Percentiles rank a stretch among this genome's conserved stretches.
Conservation (phyloP, 1,140 invertebrate genomes). For the Caerostris darwini region DNA sequence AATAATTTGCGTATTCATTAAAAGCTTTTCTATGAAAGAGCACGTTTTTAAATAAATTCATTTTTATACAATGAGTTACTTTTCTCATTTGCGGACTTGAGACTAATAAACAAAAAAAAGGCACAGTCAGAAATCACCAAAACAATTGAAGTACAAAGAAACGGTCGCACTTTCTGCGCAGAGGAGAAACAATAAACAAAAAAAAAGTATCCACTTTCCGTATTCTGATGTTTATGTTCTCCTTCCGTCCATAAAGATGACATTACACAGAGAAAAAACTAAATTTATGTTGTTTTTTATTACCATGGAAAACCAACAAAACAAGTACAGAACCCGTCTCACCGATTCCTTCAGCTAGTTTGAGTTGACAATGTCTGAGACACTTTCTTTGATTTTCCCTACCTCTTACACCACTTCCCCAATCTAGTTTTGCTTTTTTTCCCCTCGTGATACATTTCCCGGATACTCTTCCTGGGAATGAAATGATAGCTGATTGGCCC, state of each 20-base stretch:
- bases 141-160: conserved; percentile 60
- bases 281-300: background rate
- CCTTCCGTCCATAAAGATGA: conserved; percentile 62
- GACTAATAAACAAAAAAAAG: conserved; percentile 2
- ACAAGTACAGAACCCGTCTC: conserved; percentile 24
- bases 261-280: conserved; percentile 47
- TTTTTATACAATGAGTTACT: background rate
- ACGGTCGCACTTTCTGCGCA: conserved; percentile 16
- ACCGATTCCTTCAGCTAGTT: conserved; percentile 53
- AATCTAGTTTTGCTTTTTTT: background rate
- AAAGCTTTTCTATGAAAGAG: background rate
- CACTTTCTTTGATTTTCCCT: background rate
- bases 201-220: background rate
- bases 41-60: conserved; percentile 4
- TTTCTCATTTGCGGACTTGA: background rate
- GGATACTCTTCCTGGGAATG: conserved; percentile 3
- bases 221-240: conserved; percentile 58
- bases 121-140: conserved; percentile 43
- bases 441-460: conserved; percentile 9
- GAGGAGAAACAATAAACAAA: background rate
- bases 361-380: conserved; percentile 50
- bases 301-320: conserved; percentile 46
- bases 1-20: background rate
- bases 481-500: conserved; percentile 13
- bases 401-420: background rate